Conservation (phyloP, 2,797 vertebrate species). For the Bradypodion pumilum region DNA sequence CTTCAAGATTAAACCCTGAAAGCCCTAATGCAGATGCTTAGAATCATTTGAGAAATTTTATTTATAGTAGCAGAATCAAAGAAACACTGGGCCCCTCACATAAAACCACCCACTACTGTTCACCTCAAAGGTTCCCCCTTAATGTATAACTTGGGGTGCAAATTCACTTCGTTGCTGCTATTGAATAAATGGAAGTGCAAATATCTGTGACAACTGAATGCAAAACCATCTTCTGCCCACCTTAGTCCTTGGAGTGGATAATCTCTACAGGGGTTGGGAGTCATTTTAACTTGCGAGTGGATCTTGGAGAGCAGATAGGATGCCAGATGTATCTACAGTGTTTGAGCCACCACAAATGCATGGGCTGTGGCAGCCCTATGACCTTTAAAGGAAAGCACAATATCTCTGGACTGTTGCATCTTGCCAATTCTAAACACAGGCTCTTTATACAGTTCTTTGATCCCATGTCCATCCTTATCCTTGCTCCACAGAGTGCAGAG, state of each 20-base stretch:
- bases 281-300: not conserved
- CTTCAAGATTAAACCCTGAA: not conserved
- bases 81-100: not conserved
- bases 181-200: not conserved
- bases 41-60: not conserved
- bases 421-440: not conserved
- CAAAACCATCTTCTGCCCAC: not conserved
- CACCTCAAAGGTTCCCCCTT: not conserved
- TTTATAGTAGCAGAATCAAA: not conserved
- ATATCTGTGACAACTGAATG: not conserved
- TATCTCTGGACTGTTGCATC: not conserved
- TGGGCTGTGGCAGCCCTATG: not conserved
- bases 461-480: not conserved
- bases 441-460: not conserved
- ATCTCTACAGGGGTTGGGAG: not conserved
- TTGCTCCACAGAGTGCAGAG: not conserved
- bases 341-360: not conserved
- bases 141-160: not conserved
- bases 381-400: not conserved
- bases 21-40: not conserved
- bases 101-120: not conserved
- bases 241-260: not conserved
- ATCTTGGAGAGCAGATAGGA: not conserved
- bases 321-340: not conserved
- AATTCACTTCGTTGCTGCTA: not conserved